Percentiles rank a stretch among this genome's conserved stretches.
These are phyloP conservation scores for Axis porcinus DNA, from an alignment of 2,113 vertebrate genomes.

Conservation along the genomic window DNA sequence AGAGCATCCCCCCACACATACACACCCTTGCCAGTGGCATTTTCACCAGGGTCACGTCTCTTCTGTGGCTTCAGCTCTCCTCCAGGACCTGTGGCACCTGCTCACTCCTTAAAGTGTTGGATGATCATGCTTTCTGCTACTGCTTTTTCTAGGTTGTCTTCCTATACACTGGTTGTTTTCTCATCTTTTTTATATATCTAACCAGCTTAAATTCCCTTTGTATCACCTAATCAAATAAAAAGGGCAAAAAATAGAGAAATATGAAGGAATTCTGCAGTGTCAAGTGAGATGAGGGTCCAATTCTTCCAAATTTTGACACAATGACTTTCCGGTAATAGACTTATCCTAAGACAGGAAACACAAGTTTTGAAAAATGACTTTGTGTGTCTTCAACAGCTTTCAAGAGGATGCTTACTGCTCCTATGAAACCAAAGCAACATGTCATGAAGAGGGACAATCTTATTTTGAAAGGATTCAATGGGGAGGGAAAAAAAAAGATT, in stretches of 20 bases:
- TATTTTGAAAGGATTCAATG: constrained; percentile 17
- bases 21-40: no score
- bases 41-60: neutral
- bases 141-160: neutral
- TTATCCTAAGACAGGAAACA: neutral
- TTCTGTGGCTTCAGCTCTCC: neutral
- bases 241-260: neutral
- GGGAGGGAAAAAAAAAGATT: constrained; percentile 29
- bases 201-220: neutral
- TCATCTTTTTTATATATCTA: neutral
- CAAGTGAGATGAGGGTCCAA: neutral
- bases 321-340: neutral
- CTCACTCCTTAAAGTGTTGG: accelerated
- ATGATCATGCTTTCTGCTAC: neutral
- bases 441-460: neutral
- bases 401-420: neutral
- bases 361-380: neutral
- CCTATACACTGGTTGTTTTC: neutral
- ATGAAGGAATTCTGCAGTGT: neutral
- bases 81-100: accelerated
- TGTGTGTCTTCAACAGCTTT: constrained; percentile 9
- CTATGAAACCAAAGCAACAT: neutral
- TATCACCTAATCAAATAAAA: neutral
- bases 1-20: neutral
- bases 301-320: constrained; percentile 20